Evolutionary conservation across 2,113 vertebrate species (phyloP).

Genomic region (Sturnus vulgaris): DNA sequence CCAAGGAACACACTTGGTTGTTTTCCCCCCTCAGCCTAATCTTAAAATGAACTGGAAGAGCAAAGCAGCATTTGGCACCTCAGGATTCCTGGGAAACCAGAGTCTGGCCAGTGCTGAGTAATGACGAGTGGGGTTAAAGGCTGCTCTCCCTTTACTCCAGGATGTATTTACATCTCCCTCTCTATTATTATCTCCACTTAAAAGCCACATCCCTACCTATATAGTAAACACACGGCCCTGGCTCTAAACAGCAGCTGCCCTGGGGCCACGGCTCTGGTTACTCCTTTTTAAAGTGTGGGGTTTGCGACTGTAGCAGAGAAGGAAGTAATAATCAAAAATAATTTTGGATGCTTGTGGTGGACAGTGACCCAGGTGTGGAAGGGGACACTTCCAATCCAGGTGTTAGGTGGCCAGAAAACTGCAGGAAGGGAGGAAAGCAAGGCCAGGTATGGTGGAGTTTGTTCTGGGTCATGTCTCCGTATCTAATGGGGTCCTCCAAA

Average conservation of each 20-base stretch:
- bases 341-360: background rate
- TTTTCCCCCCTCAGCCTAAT: background rate
- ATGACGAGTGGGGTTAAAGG: background rate
- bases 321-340: background rate
- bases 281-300: background rate
- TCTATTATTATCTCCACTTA: slow-evolving; percentile 27
- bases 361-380: background rate
- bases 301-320: accelerated
- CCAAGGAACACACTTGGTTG: background rate
- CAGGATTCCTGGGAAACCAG: background rate
- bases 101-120: background rate
- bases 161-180: slow-evolving; percentile 26
- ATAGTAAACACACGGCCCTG: slow-evolving; percentile 6
- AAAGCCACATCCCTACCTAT: slow-evolving; percentile 34
- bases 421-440: background rate
- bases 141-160: background rate
- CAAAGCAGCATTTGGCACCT: background rate
- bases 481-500: background rate
- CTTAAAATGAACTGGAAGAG: background rate
- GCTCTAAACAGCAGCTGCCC: slow-evolving; percentile 22
- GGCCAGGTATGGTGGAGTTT: accelerated
- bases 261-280: slow-evolving; percentile 12
- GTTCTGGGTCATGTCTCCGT: background rate
- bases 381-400: background rate
- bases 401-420: background rate